A percentile compares a stretch with the other conserved stretches of the same genome.
phyloP scores from a whole-genome alignment of 2,888 invertebrate genomes.

The Aricia artaxerxes region DNA sequence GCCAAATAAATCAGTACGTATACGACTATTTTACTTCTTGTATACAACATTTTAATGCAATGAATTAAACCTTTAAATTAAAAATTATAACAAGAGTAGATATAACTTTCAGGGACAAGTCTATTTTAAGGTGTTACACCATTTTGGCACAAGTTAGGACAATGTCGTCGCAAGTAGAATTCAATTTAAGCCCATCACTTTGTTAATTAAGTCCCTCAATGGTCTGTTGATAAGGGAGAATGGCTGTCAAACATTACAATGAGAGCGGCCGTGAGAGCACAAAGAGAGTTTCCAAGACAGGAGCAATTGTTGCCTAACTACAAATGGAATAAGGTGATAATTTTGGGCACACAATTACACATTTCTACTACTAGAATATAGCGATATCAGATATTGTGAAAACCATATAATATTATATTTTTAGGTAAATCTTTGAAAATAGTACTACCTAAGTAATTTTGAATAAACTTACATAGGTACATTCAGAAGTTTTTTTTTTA shows the following conservation, averaged over 20 bases:
- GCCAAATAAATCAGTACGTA: not conserved
- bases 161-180: not conserved
- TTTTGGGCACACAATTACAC: not conserved
- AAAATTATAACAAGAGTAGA: not conserved
- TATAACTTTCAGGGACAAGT: not conserved
- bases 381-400: too few species aligned
- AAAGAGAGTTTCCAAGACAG: not conserved
- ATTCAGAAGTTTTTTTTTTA: not conserved
- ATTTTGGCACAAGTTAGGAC: not conserved
- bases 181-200: constrained; percentile 7
- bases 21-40: too few species aligned
- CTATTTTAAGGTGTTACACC: not conserved
- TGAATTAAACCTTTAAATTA: not conserved
- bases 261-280: not conserved
- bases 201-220: constrained; percentile 18
- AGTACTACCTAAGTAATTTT: too few species aligned
- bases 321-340: not conserved
- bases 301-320: not conserved
- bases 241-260: not conserved
- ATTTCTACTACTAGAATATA: too few species aligned
- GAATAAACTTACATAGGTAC: too few species aligned
- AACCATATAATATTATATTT: not conserved
- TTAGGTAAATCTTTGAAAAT: not conserved
- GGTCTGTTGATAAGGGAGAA: not conserved
- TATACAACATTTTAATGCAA: not conserved